These are phyloP conservation scores for Cosmia pyralina DNA, from an alignment of 2,888 invertebrate genomes.

Conservation along the genomic window DNA sequence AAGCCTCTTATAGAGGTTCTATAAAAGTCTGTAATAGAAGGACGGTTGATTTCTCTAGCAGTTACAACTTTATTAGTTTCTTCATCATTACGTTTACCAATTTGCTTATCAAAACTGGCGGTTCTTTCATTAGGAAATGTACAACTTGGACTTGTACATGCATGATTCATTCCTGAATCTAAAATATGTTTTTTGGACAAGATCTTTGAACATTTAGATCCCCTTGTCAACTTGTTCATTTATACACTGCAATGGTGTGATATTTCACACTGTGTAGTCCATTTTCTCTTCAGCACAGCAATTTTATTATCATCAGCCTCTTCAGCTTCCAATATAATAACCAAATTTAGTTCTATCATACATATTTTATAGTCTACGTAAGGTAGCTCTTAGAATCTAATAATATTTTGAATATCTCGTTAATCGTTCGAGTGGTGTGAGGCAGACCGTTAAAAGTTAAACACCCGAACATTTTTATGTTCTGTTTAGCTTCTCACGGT, in stretches of 20 bases:
- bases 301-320: neutral
- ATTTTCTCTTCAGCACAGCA: neutral
- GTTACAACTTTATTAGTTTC: neutral
- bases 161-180: constrained; percentile 3
- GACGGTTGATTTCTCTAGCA: neutral
- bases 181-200: neutral
- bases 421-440: constrained; percentile 56
- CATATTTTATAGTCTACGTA: constrained; percentile 10
- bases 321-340: neutral
- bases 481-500: constrained; percentile 72
- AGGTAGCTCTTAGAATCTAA: constrained; percentile 47
- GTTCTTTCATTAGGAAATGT: constrained; percentile 5
- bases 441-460: constrained; percentile 67
- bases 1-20: constrained; percentile 26
- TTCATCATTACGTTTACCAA: neutral
- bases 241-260: neutral
- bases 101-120: neutral
- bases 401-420: constrained; percentile 60
- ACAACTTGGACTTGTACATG: neutral
- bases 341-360: constrained; percentile 15
- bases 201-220: neutral
- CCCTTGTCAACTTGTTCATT: neutral
- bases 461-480: constrained; percentile 69
- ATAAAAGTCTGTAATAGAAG: neutral
- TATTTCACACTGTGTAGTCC: no score